These are phyloP conservation scores for Scomber scombrus DNA, from an alignment of 2,113 vertebrate genomes.

Conservation along the genomic window DNA sequence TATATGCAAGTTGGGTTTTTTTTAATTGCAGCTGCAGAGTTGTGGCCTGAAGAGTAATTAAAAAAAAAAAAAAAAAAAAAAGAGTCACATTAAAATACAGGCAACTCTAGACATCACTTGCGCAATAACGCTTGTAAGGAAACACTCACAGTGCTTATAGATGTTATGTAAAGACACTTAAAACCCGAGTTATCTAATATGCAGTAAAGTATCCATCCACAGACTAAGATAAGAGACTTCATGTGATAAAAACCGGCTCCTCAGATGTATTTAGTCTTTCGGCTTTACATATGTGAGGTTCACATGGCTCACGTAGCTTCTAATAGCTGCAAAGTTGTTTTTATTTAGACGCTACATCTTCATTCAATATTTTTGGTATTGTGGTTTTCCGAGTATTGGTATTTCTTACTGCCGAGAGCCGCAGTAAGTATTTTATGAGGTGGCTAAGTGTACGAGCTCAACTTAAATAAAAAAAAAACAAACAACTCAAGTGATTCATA, in stretches of 20 bases:
- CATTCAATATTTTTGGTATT: background rate
- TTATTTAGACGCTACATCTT: background rate
- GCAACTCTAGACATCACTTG: background rate
- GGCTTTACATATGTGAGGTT: background rate
- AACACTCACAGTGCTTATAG: background rate
- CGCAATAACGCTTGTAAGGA: background rate
- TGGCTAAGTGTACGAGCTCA: background rate
- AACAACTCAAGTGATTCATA: background rate
- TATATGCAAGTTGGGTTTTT: conserved; percentile 26
- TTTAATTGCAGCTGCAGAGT: conserved; percentile 49
- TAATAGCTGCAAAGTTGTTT: background rate
- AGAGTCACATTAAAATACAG: too few species aligned
- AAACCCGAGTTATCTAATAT: too few species aligned
- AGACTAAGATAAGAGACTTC: background rate
- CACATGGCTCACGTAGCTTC: background rate
- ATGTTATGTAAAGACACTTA: background rate
- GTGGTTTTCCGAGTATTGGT: background rate
- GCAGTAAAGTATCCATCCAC: too few species aligned
- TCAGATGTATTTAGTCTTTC: background rate
- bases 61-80: background rate
- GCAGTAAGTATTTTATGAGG: background rate
- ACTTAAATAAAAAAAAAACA: background rate
- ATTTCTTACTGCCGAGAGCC: background rate
- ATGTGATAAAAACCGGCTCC: background rate
- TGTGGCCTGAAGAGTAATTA: conserved; percentile 23